Conservation (phyloP, 2,113 vertebrate genomes). For the Colinus virginianus region DNA sequence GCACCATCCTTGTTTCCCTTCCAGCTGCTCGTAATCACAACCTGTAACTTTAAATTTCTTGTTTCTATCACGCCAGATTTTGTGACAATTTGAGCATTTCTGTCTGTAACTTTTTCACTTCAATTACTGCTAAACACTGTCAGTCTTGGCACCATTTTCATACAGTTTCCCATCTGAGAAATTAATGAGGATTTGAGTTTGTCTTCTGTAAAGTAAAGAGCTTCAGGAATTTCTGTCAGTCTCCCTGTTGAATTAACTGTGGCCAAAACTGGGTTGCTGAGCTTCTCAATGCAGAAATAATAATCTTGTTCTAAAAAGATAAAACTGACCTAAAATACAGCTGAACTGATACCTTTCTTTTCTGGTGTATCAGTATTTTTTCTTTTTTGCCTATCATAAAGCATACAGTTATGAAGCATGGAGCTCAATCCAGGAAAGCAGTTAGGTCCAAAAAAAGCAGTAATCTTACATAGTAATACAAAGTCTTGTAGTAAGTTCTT, state of each 20-base stretch:
- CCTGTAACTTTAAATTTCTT: not conserved
- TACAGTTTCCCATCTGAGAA: constrained; percentile 51
- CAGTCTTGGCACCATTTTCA: constrained; percentile 46
- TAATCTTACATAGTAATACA: not conserved
- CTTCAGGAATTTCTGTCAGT: constrained; percentile 45
- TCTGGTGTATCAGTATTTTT: not conserved
- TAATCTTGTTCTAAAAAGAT: constrained; percentile 38
- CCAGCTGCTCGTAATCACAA: not conserved
- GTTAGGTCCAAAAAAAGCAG: not conserved
- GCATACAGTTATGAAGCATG: not conserved
- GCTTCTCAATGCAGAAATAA: constrained; percentile 49
- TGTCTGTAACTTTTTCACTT: constrained; percentile 30
- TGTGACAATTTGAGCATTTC: constrained; percentile 47
- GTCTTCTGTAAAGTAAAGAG: constrained; percentile 46
- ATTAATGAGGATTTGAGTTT: constrained; percentile 56
- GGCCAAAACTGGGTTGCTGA: constrained; percentile 48
- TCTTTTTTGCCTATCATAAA: not conserved
- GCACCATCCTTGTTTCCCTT: not conserved
- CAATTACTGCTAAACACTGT: constrained; percentile 55
- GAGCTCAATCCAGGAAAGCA: not conserved
- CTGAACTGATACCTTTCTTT: not conserved
- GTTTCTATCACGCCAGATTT: constrained; percentile 18
- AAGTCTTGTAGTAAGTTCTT: not conserved
- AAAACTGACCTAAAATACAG: constrained; percentile 46
- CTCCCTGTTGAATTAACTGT: not conserved